Base-by-base conservation (phyloP, 2,888 invertebrate species). In the Labia minor region DNA sequence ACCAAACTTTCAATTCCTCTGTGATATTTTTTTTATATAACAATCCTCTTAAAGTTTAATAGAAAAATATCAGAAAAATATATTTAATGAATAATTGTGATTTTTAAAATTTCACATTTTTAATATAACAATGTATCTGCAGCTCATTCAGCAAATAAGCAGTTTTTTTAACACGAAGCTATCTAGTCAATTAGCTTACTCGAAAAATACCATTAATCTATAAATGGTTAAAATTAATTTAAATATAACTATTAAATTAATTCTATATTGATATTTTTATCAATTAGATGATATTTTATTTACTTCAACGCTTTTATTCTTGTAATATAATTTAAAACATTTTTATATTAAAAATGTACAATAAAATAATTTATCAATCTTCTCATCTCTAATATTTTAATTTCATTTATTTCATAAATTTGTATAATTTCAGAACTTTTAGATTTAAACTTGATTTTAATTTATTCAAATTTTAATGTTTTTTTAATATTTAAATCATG, bases 321-420 rank as follows among this genome's bases (percentile, higher is more conserved):
- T 49, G 3, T n/a, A 49, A 49, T 49, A n/a, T 49, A n/a, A 10
- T n/a, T n/a, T 49, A 11, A 49, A 49, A 49, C 49, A 49, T 49
- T 49, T 49, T 49, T 49, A 49, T 49, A 49, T 49, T 49, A 49
- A 49, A 49, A 49, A 49, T 49, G 49, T 49, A n/a, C n/a, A n/a
- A n/a, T n/a, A 49, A n/a, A 49, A n/a, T n/a, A 49, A n/a, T 49
- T 49, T 49, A n/a, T 49, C 2, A n/a, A n/a, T 49, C 16, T n/a
- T n/a, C n/a, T 4, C 8, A 49, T 49, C 14, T 49, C 14, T 49
- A 8, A 16, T 10, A n/a, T n/a, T 10, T 8, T 16, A 11, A 6
- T 6, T 26, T 6, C 26, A 14, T 8, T 49, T 8, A 49, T 49
- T 14, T 49, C 49, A 49, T 4, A 26, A 26, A 26, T 49, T 49